Conservation (phyloP, 2,797 vertebrate genomes). For the Chelidonichthys spinosus region DNA sequence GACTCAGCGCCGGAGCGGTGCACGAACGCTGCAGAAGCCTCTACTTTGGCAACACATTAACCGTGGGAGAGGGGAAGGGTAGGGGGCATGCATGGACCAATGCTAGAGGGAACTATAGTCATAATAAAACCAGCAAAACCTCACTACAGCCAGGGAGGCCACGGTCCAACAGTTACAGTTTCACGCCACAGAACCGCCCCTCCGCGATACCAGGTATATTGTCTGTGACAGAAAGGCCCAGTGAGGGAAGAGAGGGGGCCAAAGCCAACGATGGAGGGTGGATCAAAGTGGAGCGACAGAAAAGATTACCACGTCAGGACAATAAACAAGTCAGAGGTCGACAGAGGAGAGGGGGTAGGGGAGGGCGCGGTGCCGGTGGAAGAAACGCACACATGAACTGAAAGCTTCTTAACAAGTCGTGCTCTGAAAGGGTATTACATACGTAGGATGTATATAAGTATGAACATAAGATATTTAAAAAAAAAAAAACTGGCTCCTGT, state of each 20-base stretch:
- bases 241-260: conserved; percentile 80
- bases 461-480: conserved; percentile 13
- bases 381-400: conserved; percentile 67
- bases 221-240: conserved; percentile 69
- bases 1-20: conserved; percentile 71
- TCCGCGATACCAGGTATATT: conserved; percentile 90
- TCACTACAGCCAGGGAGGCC: conserved; percentile 71
- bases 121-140: conserved; percentile 69
- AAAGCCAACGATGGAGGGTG: conserved; percentile 90
- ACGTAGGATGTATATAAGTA: conserved; percentile 22
- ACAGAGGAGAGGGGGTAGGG: conserved; percentile 82
- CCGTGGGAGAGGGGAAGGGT: conserved; percentile 55
- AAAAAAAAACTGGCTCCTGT: not conserved
- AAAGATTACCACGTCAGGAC: conserved; percentile 86
- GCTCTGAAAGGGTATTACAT: conserved; percentile 51
- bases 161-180: conserved; percentile 69
- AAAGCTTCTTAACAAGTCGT: conserved; percentile 37
- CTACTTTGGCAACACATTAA: conserved; percentile 75
- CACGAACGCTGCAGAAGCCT: conserved; percentile 69
- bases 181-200: conserved; percentile 56
- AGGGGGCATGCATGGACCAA: conserved; percentile 68
- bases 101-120: conserved; percentile 63
- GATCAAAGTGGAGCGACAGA: conserved; percentile 93
- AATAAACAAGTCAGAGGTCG: conserved; percentile 88
- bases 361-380: conserved; percentile 76